Evolutionary conservation across 2,888 invertebrate species (phyloP), one percentile per base, ranked within the genome.

Genomic region (Pseudococcus longispinus): DNA sequence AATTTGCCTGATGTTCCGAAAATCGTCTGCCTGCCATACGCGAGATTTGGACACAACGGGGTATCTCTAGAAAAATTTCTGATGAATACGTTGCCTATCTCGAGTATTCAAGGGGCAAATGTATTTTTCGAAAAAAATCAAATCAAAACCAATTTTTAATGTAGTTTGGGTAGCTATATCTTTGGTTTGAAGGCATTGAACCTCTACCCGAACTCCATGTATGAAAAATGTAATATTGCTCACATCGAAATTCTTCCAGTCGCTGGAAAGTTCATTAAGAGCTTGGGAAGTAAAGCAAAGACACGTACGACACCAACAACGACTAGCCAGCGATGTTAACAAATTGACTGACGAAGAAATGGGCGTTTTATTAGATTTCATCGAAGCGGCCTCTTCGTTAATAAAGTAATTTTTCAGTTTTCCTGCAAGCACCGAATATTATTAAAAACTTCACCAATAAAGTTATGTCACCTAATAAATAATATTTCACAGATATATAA

Each of bases 231-330:
- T 15, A 55, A 55, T 55, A 55, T n/a, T n/a, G n/a, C n/a, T 4
- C 8, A 6, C 4, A 55, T n/a, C n/a, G 15, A n/a, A 88, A 55
- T 74, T 3, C 20, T 84, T 89, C 13, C 89, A 94, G 93, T 95
- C 95, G 8, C 92, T 98, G 89, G 98, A 98, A 91, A 96, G 95
- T 87, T 97, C 97, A 13, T 92, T 98, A 87, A 95, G 95, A 90
- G 92, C 94, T 0, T 96, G 96, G 96, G 95, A 96, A 90, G 96
- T 96, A 90, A 96, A 96, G 90, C 95, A 96, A 90, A 92, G 93
- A 18, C 93, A 93, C 91, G 92, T 89, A 88, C 87, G 88, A 60
- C 92, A 92, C 51, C 92, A 87, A n/a, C 87, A 86, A 70, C 87
- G 88, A 51, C 93, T 91, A 89, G 18, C 15, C 70, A 70, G 70